Conservation (phyloP, 1,140 invertebrate genomes). For the Drosophila sp. region DNA sequence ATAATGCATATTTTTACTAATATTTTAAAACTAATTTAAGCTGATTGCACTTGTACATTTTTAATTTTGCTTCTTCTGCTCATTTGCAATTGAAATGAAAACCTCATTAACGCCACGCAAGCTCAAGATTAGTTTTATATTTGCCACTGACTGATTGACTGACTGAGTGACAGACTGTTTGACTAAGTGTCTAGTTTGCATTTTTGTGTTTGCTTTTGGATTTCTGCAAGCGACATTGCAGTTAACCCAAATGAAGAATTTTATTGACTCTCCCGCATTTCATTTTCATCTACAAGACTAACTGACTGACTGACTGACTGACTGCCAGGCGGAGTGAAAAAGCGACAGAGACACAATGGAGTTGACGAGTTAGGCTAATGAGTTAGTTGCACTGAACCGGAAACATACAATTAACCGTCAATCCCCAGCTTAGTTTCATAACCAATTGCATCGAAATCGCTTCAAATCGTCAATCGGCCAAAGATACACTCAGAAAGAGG, state of each 20-base stretch:
- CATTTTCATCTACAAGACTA: slow-evolving; percentile 61
- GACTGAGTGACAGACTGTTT: too few species aligned
- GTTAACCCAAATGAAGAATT: slow-evolving; percentile 63
- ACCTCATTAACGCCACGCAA: slow-evolving; percentile 16
- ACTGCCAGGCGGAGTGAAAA: slow-evolving; percentile 37
- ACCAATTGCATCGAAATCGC: slow-evolving; percentile 56
- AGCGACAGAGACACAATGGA: slow-evolving; percentile 47
- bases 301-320: slow-evolving; percentile 43
- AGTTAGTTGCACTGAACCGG: slow-evolving; percentile 74
- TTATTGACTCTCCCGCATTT: slow-evolving; percentile 63
- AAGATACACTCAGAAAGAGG: slow-evolving; percentile 9
- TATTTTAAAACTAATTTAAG: too few species aligned
- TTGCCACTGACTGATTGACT: background rate
- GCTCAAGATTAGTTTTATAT: slow-evolving; percentile 22
- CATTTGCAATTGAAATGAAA: slow-evolving; percentile 4
- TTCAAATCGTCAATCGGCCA: slow-evolving; percentile 42
- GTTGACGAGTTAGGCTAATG: slow-evolving; percentile 60
- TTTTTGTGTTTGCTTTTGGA: slow-evolving; percentile 2
- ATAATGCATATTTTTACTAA: too few species aligned
- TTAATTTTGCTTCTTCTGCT: background rate
- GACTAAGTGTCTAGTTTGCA: slow-evolving; percentile 5
- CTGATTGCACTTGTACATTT: background rate
- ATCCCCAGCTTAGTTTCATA: slow-evolving; percentile 57
- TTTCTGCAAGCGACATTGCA: slow-evolving; percentile 29
- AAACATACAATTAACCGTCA: slow-evolving; percentile 75